Conservation (phyloP, 2,113 vertebrate species). For the Cyanoliseus patagonus region DNA sequence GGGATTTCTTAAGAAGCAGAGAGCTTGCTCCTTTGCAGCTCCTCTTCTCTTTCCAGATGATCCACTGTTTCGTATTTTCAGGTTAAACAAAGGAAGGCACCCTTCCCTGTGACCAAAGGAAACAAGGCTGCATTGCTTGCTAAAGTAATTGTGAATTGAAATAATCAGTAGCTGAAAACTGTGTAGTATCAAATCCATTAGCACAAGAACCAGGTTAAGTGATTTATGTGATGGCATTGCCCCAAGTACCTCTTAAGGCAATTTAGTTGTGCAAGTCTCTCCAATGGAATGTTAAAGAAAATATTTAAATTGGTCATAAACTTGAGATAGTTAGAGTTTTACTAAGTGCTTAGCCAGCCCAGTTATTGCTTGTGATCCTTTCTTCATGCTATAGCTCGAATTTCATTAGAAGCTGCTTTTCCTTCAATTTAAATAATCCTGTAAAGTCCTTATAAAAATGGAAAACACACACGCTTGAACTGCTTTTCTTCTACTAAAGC, state of each 20-base stretch:
- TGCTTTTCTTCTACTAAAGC: slow-evolving; percentile 29
- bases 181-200: background rate
- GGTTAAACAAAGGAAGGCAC: background rate
- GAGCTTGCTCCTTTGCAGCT: background rate
- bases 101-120: background rate
- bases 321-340: slow-evolving; percentile 3
- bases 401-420: slow-evolving; percentile 39
- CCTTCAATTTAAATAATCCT: slow-evolving; percentile 33
- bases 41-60: background rate
- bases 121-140: background rate
- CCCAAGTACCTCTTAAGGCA: background rate
- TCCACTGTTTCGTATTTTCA: background rate
- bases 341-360: background rate
- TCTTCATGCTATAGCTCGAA: slow-evolving; percentile 24
- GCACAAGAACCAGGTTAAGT: background rate
- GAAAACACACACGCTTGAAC: slow-evolving; percentile 15
- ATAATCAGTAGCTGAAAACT: background rate
- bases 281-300: background rate
- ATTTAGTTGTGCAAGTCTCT: background rate
- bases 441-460: slow-evolving; percentile 22
- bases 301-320: slow-evolving; percentile 7
- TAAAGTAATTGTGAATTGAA: background rate
- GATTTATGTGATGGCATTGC: background rate
- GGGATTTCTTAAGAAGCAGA: background rate
- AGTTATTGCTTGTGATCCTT: slow-evolving; percentile 14